Conservation (phyloP, 2,113 vertebrate species). For the Otis tarda region DNA sequence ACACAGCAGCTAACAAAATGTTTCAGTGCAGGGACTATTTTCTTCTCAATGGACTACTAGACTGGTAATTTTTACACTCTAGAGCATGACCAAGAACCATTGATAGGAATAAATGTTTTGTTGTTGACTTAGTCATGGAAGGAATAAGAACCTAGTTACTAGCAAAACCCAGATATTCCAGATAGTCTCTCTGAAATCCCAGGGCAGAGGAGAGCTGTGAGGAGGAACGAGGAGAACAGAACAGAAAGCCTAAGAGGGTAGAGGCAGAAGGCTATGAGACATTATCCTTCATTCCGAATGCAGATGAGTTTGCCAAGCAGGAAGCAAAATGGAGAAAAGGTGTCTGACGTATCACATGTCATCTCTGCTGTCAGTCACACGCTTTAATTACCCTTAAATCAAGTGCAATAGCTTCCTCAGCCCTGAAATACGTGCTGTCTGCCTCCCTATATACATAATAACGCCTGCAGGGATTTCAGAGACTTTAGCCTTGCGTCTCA, state of each 20-base stretch:
- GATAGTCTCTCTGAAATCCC: not conserved
- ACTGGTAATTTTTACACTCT: not conserved
- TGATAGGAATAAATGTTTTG: not conserved
- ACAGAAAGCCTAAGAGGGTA: not conserved
- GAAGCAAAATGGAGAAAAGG: not conserved
- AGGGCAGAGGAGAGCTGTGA: not conserved
- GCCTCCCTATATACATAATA: constrained; percentile 29
- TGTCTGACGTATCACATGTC: not conserved
- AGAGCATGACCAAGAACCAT: not conserved
- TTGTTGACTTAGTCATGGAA: not conserved
- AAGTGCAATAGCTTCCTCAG: constrained; percentile 52
- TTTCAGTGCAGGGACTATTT: not conserved
- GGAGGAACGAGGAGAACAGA: not conserved
- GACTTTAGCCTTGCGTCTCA: constrained; percentile 23
- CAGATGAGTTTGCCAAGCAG: constrained; percentile 4
- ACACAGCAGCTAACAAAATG: not conserved
- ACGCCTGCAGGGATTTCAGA: constrained; percentile 55
- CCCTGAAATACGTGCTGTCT: constrained; percentile 24
- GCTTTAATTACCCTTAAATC: constrained; percentile 65
- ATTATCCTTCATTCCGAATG: constrained; percentile 22
- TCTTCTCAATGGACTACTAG: not conserved
- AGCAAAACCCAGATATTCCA: not conserved
- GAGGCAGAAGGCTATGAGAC: not conserved
- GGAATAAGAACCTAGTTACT: not conserved
- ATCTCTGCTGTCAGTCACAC: constrained; percentile 27